phyloP scores from a whole-genome alignment of 1,140 invertebrate species.

The Nasonia longicornis region DNA sequence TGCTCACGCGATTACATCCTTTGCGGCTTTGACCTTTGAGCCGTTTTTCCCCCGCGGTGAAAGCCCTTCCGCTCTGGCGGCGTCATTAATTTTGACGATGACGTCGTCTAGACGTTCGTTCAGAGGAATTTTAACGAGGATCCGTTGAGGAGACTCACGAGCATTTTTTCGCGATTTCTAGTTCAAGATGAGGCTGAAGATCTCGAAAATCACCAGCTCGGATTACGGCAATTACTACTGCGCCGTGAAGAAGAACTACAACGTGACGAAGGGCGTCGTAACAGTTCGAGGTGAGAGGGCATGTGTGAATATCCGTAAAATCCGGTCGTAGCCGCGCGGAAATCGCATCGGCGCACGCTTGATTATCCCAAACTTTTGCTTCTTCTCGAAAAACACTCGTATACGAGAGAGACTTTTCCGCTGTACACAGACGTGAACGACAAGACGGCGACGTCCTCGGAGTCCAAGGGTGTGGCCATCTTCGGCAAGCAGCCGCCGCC shows the following conservation, averaged over 20 bases:
- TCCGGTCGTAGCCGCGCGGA: neutral
- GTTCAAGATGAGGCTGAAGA: constrained; percentile 81
- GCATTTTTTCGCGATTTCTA: constrained; percentile 52
- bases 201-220: constrained; percentile 74
- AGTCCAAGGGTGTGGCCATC: constrained; percentile 49
- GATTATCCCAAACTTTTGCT: neutral
- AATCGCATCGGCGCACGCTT: neutral
- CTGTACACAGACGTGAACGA: constrained; percentile 46
- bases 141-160: neutral
- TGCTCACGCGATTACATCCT: neutral
- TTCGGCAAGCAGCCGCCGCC: constrained; percentile 67
- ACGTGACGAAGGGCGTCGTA: constrained; percentile 81
- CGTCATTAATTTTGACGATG: neutral
- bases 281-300: constrained; percentile 75
- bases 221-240: constrained; percentile 86
- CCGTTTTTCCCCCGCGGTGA: neutral
- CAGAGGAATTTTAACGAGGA: neutral
- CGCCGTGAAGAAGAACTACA: constrained; percentile 84
- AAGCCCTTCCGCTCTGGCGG: neutral
- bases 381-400: neutral
- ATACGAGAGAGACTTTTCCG: neutral
- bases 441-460: constrained; percentile 37
- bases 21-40: neutral
- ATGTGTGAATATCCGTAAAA: neutral
- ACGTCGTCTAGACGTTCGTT: neutral